Evolutionary conservation across 2,113 vertebrate genomes (phyloP).

Genomic region (Leucopternis melanops): DNA sequence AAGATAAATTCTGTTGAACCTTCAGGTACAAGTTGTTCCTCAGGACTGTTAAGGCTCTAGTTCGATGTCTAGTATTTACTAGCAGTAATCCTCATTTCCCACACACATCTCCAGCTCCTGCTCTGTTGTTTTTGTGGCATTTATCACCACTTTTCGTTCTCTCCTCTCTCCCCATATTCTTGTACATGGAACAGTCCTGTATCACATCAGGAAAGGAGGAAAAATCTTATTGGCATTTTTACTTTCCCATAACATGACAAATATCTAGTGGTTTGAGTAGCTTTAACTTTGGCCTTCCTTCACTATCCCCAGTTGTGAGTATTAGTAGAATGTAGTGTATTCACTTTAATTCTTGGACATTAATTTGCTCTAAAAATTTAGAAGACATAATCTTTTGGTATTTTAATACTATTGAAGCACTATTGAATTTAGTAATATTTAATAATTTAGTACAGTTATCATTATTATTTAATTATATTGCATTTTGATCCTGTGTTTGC

Average conservation of each 20-base stretch:
- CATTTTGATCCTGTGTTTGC: background rate
- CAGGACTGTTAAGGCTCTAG: background rate
- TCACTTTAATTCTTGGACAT: background rate
- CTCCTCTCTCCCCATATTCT: background rate
- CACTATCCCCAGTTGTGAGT: background rate
- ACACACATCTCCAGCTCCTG: background rate
- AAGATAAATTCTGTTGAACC: background rate
- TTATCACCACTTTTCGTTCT: background rate
- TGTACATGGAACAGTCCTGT: background rate
- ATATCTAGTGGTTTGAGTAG: background rate
- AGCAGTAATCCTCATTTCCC: background rate
- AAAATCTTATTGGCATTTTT: background rate
- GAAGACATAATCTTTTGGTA: fast-evolving
- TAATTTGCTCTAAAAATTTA: background rate
- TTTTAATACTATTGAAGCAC: background rate
- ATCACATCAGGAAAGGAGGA: background rate
- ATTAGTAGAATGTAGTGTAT: background rate
- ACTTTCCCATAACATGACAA: background rate
- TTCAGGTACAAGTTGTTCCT: background rate
- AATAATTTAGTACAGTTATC: background rate
- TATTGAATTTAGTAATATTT: background rate
- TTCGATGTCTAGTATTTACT: background rate
- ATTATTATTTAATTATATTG: background rate
- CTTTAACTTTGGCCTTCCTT: background rate
- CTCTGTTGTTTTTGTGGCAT: background rate